Evolutionary conservation across 2,797 vertebrate genomes (phyloP).

Genomic region (Microchirus variegatus): DNA sequence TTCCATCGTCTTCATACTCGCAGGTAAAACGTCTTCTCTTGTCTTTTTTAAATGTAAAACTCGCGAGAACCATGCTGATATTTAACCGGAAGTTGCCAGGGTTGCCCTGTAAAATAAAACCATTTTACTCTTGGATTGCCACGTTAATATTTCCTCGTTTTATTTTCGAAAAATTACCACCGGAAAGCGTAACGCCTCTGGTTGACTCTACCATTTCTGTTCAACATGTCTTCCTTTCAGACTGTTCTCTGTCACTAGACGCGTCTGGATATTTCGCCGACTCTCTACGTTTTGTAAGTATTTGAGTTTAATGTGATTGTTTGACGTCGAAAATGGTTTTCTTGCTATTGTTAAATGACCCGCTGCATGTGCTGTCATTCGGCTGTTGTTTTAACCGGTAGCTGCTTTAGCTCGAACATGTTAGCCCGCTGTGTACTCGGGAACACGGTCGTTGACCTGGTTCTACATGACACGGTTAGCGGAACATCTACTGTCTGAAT

Average conservation of each 20-base stretch:
- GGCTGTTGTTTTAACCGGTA: slow-evolving; percentile 7
- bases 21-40: too few relatives aligned
- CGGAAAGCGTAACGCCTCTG: background rate
- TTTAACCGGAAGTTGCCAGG: background rate
- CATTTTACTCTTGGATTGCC: too few relatives aligned
- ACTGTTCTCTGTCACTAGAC: slow-evolving; percentile 45
- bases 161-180: slow-evolving; percentile 11
- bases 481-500: slow-evolving; percentile 19
- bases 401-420: slow-evolving; percentile 13
- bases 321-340: background rate
- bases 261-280: slow-evolving; percentile 30
- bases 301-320: background rate
- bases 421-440: slow-evolving; percentile 22
- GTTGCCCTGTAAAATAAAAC: slow-evolving; percentile 24
- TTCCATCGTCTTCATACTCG: too few relatives aligned
- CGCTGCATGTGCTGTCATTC: slow-evolving; percentile 17
- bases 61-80: too few relatives aligned
- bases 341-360: background rate
- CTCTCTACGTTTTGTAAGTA: slow-evolving; percentile 55
- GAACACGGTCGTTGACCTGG: slow-evolving; percentile 42
- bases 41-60: too few relatives aligned
- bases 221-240: slow-evolving; percentile 62
- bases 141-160: background rate
- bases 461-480: slow-evolving; percentile 36
- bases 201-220: slow-evolving; percentile 2